Evolutionary conservation across 2,113 vertebrate species (phyloP), one percentile per base, ranked within the genome.

Genomic region (Uropsilus gracilis): DNA sequence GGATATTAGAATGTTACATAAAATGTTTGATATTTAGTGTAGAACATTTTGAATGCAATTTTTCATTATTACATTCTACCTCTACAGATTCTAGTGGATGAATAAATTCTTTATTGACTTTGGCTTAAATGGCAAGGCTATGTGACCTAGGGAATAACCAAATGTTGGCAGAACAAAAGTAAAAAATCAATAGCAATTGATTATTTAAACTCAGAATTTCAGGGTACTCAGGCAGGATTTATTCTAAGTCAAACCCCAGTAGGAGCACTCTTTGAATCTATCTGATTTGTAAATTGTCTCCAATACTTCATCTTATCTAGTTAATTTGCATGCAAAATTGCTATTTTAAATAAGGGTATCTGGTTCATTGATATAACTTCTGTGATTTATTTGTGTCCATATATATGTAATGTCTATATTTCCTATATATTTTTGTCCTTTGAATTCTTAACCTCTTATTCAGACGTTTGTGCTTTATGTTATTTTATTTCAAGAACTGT

Each of bases 121-220:
- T 83, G 59, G 55, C 77, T 97, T 81, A 96, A 73, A 94, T 3
- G 63, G 61, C 88, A 96, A 86, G 77, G 37, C 4, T 77, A 59
- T 9, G 17, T 96, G 90, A 96, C 71, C 88, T 93, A 90, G 78
- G 68, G 97, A 96, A 95, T 97, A 97, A 94, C 86, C 71, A 96
- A 94, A 95, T 88, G 55, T 86, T 95, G 94, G 92, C 91, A 95
- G 93, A 97, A 97, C 48, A 57, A 94, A 94, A 97, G 46, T 95
- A 50, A 96, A 97, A 98, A 98, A 88, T 97, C 92, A 95, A 97
- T 97, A 96, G 57, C 53, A 20, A 97, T 97, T 95, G 95, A 90
- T 94, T 94, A 87, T 94, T 97, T 97, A 96, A 97, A 97, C 81
- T 96, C 68, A 75, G 90, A 96, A 90, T 96, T 96, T 97, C 88